These are phyloP conservation scores for Notarius quadriscutis DNA, from an alignment of 2,113 vertebrate genomes.

Conservation along the genomic window DNA sequence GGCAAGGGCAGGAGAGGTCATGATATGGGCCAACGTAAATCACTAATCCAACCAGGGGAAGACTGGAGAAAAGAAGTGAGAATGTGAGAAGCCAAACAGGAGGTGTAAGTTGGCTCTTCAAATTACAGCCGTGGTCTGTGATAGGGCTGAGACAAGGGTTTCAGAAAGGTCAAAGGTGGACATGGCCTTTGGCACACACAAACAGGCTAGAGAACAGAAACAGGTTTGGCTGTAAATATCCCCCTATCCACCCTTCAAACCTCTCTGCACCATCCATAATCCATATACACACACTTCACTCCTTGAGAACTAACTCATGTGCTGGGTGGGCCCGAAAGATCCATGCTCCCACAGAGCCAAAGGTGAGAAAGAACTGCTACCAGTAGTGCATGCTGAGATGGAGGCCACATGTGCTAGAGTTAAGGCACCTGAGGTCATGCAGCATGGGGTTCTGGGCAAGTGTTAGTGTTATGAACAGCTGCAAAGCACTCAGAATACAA, in stretches of 20 bases:
- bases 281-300: conserved; percentile 40
- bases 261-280: conserved; percentile 40
- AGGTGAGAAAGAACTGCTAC: conserved; percentile 46
- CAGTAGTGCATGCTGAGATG: conserved; percentile 34
- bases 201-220: conserved; percentile 16
- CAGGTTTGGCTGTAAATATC: conserved; percentile 49
- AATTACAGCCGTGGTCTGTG: conserved; percentile 38
- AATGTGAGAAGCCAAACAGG: conserved; percentile 6
- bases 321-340: conserved; percentile 4
- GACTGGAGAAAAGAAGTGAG: neutral
- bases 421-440: conserved; percentile 22
- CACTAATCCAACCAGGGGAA: conserved; percentile 24
- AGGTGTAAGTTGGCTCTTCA: neutral
- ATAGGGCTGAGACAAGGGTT: conserved; percentile 31
- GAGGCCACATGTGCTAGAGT: conserved; percentile 43
- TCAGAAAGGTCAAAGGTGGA: conserved; percentile 50
- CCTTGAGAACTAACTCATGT: conserved; percentile 33
- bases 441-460: neutral
- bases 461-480: neutral
- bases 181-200: conserved; percentile 9
- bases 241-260: conserved; percentile 3
- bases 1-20: conserved; percentile 60
- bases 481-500: neutral
- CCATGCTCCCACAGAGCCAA: conserved; percentile 39
- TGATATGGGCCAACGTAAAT: conserved; percentile 39